Base-by-base conservation (phyloP, 92 coral and sea anemone species). In the Paramuricea clavata region DNA sequence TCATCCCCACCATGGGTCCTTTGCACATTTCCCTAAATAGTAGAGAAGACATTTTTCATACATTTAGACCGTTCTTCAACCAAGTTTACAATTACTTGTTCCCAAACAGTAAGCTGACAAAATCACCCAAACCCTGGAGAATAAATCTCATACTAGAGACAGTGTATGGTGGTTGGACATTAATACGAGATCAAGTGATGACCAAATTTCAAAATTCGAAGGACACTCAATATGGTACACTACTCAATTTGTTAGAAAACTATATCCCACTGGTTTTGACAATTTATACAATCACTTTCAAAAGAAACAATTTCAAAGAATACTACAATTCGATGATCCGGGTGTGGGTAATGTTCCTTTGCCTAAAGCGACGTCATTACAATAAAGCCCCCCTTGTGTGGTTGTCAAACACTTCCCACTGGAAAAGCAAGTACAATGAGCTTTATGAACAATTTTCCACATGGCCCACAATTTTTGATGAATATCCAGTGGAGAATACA, bases 341-440 rank as follows among this genome's bases (percentile, higher is more conserved):
- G 49, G 74, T 82, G 12, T 82, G 88, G 88, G 28, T 54, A 5
- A 88, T 88, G 91, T 83, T 88, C 76, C 22, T 54, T 7, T 87
- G 87, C 54, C 57, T 80, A 11, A 59, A 80, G 50, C n/a, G n/a
- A n/a, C 78, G 80, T 78, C 80, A 87, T 78, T 50, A 77, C 86
- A n/a, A n/a, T n/a, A n/a, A n/a, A n/a, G n/a, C n/a, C 12, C 82
- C 91, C 27, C 62, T 69, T 15, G 87, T 81, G 12, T 93, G 93
- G 93, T 26, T 92, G 28, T 88, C 87, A 69, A 89, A 84, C 80
- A 89, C 85, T 54, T 65, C 59, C 15, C 87, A 89, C 52, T 47
- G 52, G 16, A 47, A 47, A 47, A 47, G 52, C 52, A 47, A 90
- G 43, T 60, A 67, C 5, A 47, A 47, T 47, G 52, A 47, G 52